These are phyloP conservation scores for Cephonodes hylas DNA, from an alignment of 2,888 invertebrate species.

Conservation along the genomic window DNA sequence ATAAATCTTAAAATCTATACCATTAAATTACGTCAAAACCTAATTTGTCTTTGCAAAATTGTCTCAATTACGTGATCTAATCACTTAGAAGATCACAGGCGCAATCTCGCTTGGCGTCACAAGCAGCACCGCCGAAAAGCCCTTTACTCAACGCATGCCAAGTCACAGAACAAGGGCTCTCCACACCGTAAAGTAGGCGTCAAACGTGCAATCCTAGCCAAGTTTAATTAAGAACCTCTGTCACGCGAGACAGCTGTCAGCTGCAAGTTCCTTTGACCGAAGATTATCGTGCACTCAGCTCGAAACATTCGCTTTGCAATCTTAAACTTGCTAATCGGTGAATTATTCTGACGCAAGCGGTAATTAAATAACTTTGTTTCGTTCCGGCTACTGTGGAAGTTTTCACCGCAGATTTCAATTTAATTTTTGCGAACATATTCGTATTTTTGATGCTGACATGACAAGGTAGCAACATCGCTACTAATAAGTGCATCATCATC, in stretches of 20 bases:
- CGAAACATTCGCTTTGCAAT: slow-evolving; percentile 2
- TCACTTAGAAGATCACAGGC: no score
- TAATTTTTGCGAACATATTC: no score
- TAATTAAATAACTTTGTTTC: neutral
- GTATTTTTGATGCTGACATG: no score
- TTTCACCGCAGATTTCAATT: neutral
- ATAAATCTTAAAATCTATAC: no score
- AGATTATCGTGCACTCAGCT: neutral
- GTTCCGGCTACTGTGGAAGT: neutral
- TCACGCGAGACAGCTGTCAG: slow-evolving; percentile 20
- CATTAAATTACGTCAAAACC: no score
- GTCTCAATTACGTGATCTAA: no score
- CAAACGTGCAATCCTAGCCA: slow-evolving; percentile 11
- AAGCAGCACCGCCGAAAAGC: neutral
- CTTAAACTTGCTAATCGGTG: neutral
- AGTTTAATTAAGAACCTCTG: slow-evolving; percentile 24
- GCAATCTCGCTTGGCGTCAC: neutral
- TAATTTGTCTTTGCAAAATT: no score
- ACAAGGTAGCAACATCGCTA: no score
- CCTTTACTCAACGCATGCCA: neutral
- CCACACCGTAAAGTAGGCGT: neutral
- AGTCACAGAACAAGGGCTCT: neutral
- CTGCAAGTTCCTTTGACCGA: neutral
- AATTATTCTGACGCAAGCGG: neutral
- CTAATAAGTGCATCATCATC: no score